Conservation (phyloP, 2,888 invertebrate genomes). For the Heliconius hortense region DNA sequence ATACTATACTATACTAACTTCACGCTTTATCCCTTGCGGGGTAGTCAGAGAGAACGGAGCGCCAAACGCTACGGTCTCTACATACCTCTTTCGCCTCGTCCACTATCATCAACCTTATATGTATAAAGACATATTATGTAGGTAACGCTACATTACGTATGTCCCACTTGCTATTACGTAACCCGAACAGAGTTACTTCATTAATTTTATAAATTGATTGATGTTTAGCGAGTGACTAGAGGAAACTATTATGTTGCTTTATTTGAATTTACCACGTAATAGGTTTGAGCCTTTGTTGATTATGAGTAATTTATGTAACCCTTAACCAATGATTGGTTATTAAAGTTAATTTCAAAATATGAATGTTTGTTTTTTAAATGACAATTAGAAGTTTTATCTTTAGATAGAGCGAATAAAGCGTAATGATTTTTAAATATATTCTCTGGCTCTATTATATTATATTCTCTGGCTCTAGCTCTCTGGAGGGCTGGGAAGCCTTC, state of each 20-base stretch:
- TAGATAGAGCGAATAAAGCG: not conserved
- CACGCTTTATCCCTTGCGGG: no score
- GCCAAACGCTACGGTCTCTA: no score
- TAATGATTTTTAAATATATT: no score
- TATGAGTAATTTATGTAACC: not conserved
- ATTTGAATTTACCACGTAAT: conserved; percentile 5
- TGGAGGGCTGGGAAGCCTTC: no score
- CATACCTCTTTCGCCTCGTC: no score
- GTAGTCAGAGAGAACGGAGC: no score
- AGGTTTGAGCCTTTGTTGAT: not conserved
- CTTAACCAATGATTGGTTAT: not conserved
- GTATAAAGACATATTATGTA: not conserved
- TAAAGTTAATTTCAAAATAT: not conserved
- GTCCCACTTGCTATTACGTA: not conserved
- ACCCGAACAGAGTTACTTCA: not conserved
- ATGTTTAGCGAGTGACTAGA: conserved; percentile 12
- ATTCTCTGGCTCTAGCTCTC: no score
- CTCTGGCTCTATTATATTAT: no score
- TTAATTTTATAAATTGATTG: conserved; percentile 19
- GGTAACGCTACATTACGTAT: not conserved
- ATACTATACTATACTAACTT: no score
- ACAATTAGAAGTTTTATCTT: not conserved
- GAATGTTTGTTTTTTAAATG: not conserved
- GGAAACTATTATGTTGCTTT: not conserved
- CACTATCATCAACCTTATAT: no score